These are phyloP conservation scores for Zaprionus taronus DNA, from an alignment of 1,140 invertebrate genomes.

Conservation along the genomic window DNA sequence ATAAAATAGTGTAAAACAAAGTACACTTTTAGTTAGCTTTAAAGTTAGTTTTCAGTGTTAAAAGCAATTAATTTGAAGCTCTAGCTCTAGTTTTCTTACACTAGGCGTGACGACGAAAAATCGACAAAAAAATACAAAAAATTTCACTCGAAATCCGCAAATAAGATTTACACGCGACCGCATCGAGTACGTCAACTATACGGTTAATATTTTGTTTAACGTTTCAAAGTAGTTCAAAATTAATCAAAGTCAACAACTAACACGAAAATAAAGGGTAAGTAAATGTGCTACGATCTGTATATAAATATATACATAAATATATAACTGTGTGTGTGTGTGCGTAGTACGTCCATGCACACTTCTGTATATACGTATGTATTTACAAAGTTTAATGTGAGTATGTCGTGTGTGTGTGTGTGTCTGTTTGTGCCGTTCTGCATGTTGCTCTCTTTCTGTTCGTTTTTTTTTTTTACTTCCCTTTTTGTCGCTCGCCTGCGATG, in stretches of 20 bases:
- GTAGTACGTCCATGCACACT: constrained; percentile 3
- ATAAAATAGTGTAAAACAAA: constrained; percentile 73
- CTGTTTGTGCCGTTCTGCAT: constrained; percentile 29
- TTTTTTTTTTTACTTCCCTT: constrained; percentile 51
- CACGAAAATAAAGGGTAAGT: constrained; percentile 53
- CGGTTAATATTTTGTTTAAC: constrained; percentile 42
- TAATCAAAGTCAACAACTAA: constrained; percentile 47
- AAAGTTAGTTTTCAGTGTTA: constrained; percentile 70
- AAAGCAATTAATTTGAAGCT: constrained; percentile 58
- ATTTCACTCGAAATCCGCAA: constrained; percentile 45
- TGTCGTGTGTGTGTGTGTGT: constrained; percentile 7
- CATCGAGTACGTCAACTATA: constrained; percentile 25
- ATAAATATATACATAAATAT: constrained; percentile 3
- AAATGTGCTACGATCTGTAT: constrained; percentile 45
- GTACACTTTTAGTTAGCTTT: constrained; percentile 74
- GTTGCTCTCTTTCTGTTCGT: constrained; percentile 48
- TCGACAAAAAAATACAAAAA: constrained; percentile 48
- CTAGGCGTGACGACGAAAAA: constrained; percentile 58
- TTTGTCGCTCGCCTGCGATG: constrained; percentile 62
- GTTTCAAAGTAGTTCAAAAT: constrained; percentile 47
- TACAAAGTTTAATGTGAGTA: constrained; percentile 1
- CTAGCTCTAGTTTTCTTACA: constrained; percentile 49
- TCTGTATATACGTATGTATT: constrained; percentile 17
- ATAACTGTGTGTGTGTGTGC: constrained; percentile 7
- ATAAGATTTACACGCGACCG: constrained; percentile 40